Percentiles rank a stretch among this genome's conserved stretches.
Conservation (phyloP, 2,797 vertebrate genomes). For the Myotis findleyi region DNA sequence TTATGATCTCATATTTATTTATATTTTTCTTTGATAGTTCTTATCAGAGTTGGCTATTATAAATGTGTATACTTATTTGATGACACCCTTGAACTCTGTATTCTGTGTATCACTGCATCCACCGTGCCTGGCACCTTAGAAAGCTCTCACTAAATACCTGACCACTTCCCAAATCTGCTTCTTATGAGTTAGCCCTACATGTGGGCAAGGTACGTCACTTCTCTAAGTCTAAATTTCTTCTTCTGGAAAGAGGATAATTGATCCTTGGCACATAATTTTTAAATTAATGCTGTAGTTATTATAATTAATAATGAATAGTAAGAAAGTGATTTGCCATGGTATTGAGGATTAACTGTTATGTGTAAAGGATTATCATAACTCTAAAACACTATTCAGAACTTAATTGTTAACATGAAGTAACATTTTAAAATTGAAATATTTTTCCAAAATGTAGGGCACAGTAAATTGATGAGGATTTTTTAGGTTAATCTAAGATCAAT, state of each 20-base stretch:
- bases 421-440: slow-evolving; percentile 35
- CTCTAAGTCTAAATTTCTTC: background rate
- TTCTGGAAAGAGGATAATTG: background rate
- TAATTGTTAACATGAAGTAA: background rate
- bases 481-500: background rate
- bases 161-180: background rate
- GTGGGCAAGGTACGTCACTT: background rate
- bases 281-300: background rate
- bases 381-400: background rate
- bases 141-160: background rate
- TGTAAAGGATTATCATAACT: background rate
- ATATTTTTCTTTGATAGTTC: background rate
- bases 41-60: background rate
- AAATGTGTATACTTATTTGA: background rate
- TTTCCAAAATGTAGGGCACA: background rate
- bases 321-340: background rate
- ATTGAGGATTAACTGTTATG: background rate
- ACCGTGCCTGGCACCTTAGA: background rate
- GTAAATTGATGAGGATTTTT: slow-evolving; percentile 9
- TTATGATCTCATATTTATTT: background rate
- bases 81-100: background rate
- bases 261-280: background rate
- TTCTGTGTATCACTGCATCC: background rate
- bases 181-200: background rate
- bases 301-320: background rate